Conservation (phyloP, 2,797 vertebrate species). For the Intellagama lesueurii region DNA sequence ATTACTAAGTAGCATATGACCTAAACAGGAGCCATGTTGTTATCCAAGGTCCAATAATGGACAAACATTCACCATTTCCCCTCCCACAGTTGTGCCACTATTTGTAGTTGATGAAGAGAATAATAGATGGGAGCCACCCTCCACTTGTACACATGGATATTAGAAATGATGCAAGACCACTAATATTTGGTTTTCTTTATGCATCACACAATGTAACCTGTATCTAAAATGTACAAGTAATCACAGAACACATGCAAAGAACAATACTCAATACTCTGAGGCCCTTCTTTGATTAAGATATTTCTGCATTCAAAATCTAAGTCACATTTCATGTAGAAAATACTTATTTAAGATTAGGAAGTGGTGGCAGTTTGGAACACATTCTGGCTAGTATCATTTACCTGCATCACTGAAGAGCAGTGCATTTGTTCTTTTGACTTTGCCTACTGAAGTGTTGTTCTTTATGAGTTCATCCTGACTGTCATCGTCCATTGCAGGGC, state of each 20-base stretch:
- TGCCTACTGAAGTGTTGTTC: conserved; percentile 78
- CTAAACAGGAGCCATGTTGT: not conserved
- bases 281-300: too few relatives aligned
- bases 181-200: not conserved
- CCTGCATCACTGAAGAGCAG: conserved; percentile 78
- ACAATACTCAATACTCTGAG: not conserved
- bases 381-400: conserved; percentile 37
- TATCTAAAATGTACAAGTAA: not conserved
- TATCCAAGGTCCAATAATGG: fast-evolving
- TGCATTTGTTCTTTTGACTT: conserved; percentile 75
- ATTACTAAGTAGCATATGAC: not conserved
- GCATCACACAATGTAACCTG: not conserved
- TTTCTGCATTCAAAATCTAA: not conserved
- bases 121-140: too few relatives aligned
- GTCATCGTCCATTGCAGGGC: conserved; percentile 93
- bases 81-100: not conserved
- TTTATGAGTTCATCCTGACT: conserved; percentile 92
- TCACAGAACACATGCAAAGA: not conserved
- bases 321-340: not conserved
- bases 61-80: not conserved
- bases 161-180: not conserved
- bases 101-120: too few relatives aligned
- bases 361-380: not conserved
- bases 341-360: fast-evolving
- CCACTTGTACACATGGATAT: not conserved